Base-by-base conservation (phyloP, 2,888 invertebrate species). In the Hirtodrosophila cameraria region DNA sequence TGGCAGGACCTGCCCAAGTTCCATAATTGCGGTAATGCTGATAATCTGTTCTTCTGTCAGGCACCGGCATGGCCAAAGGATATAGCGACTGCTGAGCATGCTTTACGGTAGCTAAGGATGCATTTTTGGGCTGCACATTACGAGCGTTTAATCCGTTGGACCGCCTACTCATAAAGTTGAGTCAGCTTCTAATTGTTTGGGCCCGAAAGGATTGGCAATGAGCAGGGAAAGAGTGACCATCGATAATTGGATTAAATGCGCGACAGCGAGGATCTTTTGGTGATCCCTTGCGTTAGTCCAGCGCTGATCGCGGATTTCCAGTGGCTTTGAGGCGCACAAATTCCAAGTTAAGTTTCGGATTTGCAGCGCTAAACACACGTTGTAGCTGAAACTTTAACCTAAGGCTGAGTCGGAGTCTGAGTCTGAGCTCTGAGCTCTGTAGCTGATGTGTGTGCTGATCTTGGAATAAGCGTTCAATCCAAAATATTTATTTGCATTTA, bases 1-100 rank as follows among this genome's bases (percentile, higher is more conserved):
- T 69, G 79, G 72, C 69, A 62, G 79, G 82, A 82, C 77, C 82
- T 82, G 79, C 80, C 80, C 77, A 81, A 64, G 81, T 68, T 78
- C 69, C 65, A 80, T 88, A 87, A 88, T 88, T 87, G 83, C 77
- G 88, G 87, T 88, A 85, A 78, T 75, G 85, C 75, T 71, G 61
- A 87, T 86, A 78, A 86, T 87, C 86, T 86, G 75, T 82, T 75
- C 75, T 39, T 50, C 42, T 52, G 36, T 46, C 57, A 45, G 38
- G n/a, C 52, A 16, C 12, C n/a, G n/a, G n/a, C n/a, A n/a, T 7
- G 23, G 23, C 23, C 23, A 1, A 7, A 23, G 8, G 7, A 1
- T 8, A 23, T 7, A 31, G 38, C 31, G 33, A 35, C 54, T 36
- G 53, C 48, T n/a, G 5, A 13, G n/a, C 4, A 23, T 28, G 27